Percentiles rank a stretch among this genome's conserved stretches.
These are phyloP conservation scores for Melanotaenia nigrans DNA, from an alignment of 2,797 vertebrate species.

Conservation along the genomic window DNA sequence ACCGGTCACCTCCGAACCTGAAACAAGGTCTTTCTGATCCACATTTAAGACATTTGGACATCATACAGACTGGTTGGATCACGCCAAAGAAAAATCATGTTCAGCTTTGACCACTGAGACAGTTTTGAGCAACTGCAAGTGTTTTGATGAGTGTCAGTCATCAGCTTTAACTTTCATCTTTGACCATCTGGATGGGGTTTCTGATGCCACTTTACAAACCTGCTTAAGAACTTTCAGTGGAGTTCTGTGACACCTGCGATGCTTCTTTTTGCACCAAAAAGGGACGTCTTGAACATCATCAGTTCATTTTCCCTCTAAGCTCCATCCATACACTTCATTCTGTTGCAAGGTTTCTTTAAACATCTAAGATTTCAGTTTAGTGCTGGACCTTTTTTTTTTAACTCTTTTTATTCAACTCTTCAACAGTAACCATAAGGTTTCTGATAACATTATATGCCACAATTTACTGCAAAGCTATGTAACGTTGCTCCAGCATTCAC, in stretches of 20 bases:
- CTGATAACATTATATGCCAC: not conserved
- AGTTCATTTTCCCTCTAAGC: not conserved
- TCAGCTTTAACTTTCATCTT: no score
- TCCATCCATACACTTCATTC: not conserved
- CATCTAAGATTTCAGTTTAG: not conserved
- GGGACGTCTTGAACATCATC: no score
- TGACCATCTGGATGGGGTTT: no score
- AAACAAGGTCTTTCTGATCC: no score
- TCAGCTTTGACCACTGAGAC: not conserved
- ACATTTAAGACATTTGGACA: not conserved
- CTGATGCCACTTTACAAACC: no score
- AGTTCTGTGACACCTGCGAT: not conserved
- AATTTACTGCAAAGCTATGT: not conserved
- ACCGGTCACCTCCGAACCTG: no score
- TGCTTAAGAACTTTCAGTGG: not conserved
- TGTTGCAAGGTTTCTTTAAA: not conserved
- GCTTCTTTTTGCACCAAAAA: no score
- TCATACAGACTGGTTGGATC: not conserved
- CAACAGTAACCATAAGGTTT: not conserved
- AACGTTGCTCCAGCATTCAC: not conserved
- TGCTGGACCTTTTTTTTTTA: not conserved
- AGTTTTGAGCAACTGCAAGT: not conserved
- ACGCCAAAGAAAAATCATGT: not conserved
- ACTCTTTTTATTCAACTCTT: not conserved
- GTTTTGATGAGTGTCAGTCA: not conserved